These are phyloP conservation scores for Lepidurus packardi DNA, from an alignment of 1,140 invertebrate genomes.

Conservation along the genomic window DNA sequence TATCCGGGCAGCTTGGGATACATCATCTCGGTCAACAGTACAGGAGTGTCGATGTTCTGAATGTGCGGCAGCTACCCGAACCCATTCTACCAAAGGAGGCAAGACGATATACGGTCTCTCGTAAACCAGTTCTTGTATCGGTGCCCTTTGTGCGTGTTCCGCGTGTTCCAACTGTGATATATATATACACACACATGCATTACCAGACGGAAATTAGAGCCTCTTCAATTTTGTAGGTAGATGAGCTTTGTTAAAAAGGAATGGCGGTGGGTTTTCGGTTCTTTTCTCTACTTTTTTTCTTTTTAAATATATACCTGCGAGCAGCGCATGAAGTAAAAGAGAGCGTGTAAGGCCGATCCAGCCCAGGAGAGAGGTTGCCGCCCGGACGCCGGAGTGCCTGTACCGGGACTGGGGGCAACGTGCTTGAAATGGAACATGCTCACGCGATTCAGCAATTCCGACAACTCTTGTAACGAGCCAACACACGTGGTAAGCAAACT, in stretches of 20 bases:
- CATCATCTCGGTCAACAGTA: conserved; percentile 76
- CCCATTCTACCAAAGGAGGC: conserved; percentile 80
- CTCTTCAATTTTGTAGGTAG: neutral
- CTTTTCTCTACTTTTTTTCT: neutral
- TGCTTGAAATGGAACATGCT: conserved; percentile 37
- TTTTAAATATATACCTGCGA: conserved; percentile 56
- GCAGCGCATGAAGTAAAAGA: conserved; percentile 87
- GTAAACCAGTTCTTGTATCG: conserved; percentile 71
- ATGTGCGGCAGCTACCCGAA: conserved; percentile 72
- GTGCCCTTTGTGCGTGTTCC: conserved; percentile 45
- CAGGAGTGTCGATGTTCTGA: conserved; percentile 70
- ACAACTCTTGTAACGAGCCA: conserved; percentile 52
- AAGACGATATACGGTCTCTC: conserved; percentile 78
- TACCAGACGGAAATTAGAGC: neutral
- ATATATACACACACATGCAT: neutral
- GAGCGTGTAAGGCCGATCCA: conserved; percentile 61
- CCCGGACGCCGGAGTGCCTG: conserved; percentile 30
- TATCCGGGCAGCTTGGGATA: conserved; percentile 76
- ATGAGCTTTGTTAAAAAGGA: neutral
- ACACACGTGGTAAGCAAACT: conserved; percentile 80
- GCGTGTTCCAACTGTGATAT: conserved; percentile 55
- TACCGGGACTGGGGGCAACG: conserved; percentile 32
- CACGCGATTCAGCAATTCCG: conserved; percentile 60
- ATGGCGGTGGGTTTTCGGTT: neutral
- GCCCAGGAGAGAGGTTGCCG: conserved; percentile 48